Evolutionary conservation across 1,140 invertebrate species (phyloP).

Genomic region (Mercenaria mercenaria): DNA sequence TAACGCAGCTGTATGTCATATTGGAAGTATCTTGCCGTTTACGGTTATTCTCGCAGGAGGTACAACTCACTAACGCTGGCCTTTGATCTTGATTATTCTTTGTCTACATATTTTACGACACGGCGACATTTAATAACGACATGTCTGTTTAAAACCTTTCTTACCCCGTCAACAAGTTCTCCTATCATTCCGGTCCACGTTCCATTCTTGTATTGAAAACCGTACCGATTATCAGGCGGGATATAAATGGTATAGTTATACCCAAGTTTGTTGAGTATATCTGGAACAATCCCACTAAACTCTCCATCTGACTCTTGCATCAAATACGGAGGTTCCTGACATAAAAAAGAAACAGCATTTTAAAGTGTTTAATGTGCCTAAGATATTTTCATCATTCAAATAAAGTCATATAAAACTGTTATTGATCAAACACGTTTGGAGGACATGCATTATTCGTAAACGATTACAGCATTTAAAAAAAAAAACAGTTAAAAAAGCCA

Average conservation of each 20-base stretch:
- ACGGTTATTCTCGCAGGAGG: no score
- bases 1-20: no score
- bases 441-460: background rate
- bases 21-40: background rate
- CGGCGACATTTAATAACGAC: no score
- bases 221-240: background rate
- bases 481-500: background rate
- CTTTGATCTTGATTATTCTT: no score
- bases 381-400: no score
- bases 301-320: background rate
- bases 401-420: no score
- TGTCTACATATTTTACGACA: no score
- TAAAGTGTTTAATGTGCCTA: no score
- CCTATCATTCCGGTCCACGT: background rate
- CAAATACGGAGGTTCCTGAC: background rate
- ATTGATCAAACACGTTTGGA: background rate
- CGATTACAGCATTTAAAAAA: background rate
- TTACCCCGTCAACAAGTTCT: background rate
- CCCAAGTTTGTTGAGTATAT: background rate
- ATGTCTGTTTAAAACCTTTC: no score
- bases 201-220: background rate
- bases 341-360: background rate
- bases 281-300: background rate
- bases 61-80: no score
- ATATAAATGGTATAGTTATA: background rate